These are phyloP conservation scores for Ceyx melanurus DNA, from an alignment of 2,113 vertebrate species.

Conservation along the genomic window DNA sequence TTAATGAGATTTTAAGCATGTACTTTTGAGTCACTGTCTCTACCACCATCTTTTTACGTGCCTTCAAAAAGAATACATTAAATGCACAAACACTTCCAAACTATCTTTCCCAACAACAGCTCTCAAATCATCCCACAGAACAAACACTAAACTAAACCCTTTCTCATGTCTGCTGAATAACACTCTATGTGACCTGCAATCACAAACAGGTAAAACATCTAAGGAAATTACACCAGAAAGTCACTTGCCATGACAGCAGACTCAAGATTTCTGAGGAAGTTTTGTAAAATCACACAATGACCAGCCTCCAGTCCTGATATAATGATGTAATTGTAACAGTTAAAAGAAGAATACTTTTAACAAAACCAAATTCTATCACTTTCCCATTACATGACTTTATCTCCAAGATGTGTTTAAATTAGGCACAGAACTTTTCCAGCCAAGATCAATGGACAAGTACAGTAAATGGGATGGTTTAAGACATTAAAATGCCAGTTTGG, in stretches of 20 bases:
- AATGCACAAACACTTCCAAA: neutral
- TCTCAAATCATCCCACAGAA: neutral
- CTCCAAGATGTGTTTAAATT: slow-evolving; percentile 5
- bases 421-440: neutral
- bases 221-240: neutral
- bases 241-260: neutral
- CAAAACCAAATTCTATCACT: neutral
- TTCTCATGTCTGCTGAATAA: neutral
- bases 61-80: neutral
- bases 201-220: neutral
- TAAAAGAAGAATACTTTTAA: neutral
- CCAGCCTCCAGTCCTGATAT: neutral
- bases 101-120: neutral
- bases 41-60: neutral
- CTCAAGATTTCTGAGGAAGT: neutral
- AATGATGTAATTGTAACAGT: neutral
- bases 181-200: neutral
- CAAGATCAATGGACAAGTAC: slow-evolving; percentile 36
- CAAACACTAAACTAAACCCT: neutral
- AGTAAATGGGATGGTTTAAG: slow-evolving; percentile 56
- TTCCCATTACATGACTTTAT: neutral
- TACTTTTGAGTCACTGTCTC: neutral
- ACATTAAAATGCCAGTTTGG: slow-evolving; percentile 72
- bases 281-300: neutral
- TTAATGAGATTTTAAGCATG: neutral